phyloP scores from a whole-genome alignment of 2,797 vertebrate species.

The Hybognathus amarus region DNA sequence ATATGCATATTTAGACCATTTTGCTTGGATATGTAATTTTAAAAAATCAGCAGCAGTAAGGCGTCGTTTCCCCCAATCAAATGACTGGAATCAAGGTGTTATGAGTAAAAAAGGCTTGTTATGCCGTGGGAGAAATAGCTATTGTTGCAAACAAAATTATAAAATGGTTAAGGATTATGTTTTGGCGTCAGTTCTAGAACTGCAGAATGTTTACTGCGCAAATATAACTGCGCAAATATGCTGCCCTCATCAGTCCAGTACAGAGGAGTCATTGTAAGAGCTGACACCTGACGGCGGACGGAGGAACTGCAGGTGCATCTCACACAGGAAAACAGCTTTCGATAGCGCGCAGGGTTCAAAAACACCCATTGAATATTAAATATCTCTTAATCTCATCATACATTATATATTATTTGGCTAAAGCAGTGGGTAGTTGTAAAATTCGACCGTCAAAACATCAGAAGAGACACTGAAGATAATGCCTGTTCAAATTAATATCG shows the following conservation, averaged over 20 bases:
- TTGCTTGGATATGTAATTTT: not conserved
- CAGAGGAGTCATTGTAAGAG: slow-evolving; percentile 68
- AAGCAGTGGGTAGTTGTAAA: not conserved
- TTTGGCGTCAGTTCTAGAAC: not conserved
- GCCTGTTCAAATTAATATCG: not conserved
- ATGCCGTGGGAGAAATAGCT: not conserved
- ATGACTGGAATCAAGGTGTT: not conserved
- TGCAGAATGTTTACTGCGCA: slow-evolving; percentile 25
- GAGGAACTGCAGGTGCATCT: slow-evolving; percentile 49
- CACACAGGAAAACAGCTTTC: not conserved
- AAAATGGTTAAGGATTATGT: slow-evolving; percentile 7
- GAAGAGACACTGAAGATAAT: not conserved
- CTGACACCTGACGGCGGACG: slow-evolving; percentile 64
- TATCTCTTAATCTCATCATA: not conserved
- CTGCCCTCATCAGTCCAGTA: slow-evolving; percentile 43
- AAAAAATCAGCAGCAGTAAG: not conserved
- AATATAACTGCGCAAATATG: slow-evolving; percentile 21
- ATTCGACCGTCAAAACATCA: not conserved
- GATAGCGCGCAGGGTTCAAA: not conserved
- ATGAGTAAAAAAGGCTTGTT: not conserved
- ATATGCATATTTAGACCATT: not conserved
- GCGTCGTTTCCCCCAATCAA: not conserved
- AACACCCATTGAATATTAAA: no score
- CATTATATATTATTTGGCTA: not conserved
- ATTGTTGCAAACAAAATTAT: not conserved